Evolutionary conservation across 1,140 invertebrate species (phyloP).

Genomic region (Xylocopa sonorina): DNA sequence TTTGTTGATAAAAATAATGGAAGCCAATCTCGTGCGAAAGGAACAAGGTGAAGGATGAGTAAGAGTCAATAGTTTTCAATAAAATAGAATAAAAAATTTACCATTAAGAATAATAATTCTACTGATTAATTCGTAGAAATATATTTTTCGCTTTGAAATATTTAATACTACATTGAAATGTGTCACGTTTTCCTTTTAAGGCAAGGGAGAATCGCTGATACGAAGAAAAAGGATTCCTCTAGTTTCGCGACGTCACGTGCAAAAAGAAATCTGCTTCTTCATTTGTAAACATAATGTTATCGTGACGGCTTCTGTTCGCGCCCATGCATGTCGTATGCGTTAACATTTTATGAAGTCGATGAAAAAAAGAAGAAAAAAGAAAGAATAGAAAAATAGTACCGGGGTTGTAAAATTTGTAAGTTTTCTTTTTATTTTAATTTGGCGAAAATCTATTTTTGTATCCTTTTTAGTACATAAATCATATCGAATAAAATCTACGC

Average conservation of each 20-base stretch:
- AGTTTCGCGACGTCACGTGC: slow-evolving; percentile 12
- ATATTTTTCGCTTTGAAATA: background rate
- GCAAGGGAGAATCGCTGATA: slow-evolving; percentile 13
- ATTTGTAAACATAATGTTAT: slow-evolving; percentile 39
- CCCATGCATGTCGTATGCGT: background rate
- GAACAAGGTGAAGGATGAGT: no score
- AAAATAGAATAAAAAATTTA: background rate
- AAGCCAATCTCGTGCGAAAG: no score
- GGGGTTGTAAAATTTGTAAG: background rate
- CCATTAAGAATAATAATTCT: background rate
- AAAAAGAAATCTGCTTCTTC: slow-evolving; percentile 22
- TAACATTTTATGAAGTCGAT: background rate
- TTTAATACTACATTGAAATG: background rate
- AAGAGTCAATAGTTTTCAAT: background rate
- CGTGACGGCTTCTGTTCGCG: background rate
- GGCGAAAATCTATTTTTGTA: background rate
- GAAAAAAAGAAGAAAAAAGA: background rate
- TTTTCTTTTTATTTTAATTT: background rate
- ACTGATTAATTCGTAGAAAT: background rate
- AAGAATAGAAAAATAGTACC: background rate
- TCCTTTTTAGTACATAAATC: background rate
- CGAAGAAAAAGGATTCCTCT: slow-evolving; percentile 32
- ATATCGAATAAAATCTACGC: background rate
- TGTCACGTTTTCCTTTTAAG: background rate
- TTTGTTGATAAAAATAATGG: background rate